Evolutionary conservation across 2,888 invertebrate genomes (phyloP), one percentile per base, ranked within the genome.

Genomic region (Melieria omissa): DNA sequence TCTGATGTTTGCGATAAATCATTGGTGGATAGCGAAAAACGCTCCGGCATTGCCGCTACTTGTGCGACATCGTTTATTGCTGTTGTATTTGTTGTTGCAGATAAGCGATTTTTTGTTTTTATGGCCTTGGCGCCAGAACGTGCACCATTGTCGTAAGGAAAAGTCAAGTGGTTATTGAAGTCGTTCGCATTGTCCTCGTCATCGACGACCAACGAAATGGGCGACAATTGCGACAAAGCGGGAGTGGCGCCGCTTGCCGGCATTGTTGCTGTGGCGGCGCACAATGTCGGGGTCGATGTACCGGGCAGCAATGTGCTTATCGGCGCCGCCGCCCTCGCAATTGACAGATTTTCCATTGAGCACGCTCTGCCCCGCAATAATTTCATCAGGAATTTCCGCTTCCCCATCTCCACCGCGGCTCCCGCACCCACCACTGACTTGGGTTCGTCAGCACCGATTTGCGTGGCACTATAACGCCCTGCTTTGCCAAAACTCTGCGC

Each of bases 281-380:
- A 29, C 29, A 29, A 29, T 54, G 64, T 47, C 29, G 65, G 44
- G 47, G 49, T 65, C 57, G 73, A 29, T 69, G 58, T 52, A 44
- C 8, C 54, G 5, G 1, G 16, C 45, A n/a, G 52, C 41, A 46
- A 10, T 69, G 54, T 7, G 4, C 29, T 45, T 16, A 9, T 12
- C 41, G 60, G 41, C 8, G 55, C 14, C 10, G 71, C 69, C 47
- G 65, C 67, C 16, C 45, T 64, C 14, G 73, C 71, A 70, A 77
- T 80, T 77, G 77, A 76, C 54, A 89, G 84, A 82, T 88, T 89
- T 75, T 89, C 89, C 75, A 87, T 86, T 5, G 89, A 88, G 47
- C 86, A 85, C n/a, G 89, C 84, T 80, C 88, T 89, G 16, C 87
- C 86, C 69, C 75, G 78, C 52, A 88, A 84, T 64, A 89, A 81